A percentile compares a stretch with the other conserved stretches of the same genome.
phyloP scores from a whole-genome alignment of 2,888 invertebrate species.

The Acrobasis repandana region DNA sequence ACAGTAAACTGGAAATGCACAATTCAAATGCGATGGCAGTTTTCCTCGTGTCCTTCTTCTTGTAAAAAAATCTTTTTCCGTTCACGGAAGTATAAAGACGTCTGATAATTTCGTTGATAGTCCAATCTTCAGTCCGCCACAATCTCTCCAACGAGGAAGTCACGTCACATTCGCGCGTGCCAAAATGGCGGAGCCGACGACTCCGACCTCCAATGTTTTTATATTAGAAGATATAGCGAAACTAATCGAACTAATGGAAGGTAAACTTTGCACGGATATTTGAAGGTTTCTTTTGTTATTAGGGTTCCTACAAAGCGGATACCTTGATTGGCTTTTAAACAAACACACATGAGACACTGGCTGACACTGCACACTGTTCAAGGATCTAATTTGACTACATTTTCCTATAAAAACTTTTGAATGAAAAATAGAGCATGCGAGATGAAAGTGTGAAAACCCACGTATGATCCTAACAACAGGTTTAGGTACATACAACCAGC shows the following conservation, averaged over 20 bases:
- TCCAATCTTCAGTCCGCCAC: slow-evolving; percentile 21
- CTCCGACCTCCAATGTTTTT: slow-evolving; percentile 19
- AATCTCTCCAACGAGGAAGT: slow-evolving; percentile 23
- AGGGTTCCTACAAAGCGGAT: slow-evolving; percentile 14
- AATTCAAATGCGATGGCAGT: not conserved
- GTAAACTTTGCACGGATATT: slow-evolving; percentile 16
- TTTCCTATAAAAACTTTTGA: not conserved
- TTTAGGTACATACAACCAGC: no score
- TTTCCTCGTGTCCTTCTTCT: slow-evolving; percentile 5
- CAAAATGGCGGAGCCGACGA: slow-evolving; percentile 23
- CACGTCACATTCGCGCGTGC: slow-evolving; percentile 22
- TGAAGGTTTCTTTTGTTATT: not conserved
- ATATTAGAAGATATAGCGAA: slow-evolving; percentile 25
- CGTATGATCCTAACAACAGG: not conserved
- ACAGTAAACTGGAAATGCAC: not conserved
- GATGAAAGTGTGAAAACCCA: not conserved
- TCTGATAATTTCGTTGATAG: slow-evolving; percentile 19
- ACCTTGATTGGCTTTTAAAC: slow-evolving; percentile 18
- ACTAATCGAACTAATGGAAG: slow-evolving; percentile 23
- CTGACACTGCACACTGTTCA: not conserved
- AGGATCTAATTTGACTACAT: not conserved
- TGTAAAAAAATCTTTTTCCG: slow-evolving; percentile 14
- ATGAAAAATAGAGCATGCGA: not conserved
- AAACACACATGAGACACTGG: not conserved
- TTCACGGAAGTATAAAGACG: slow-evolving; percentile 17